Evolutionary conservation across 2,888 invertebrate genomes (phyloP).

Genomic region (Drosophila peninsularis): DNA sequence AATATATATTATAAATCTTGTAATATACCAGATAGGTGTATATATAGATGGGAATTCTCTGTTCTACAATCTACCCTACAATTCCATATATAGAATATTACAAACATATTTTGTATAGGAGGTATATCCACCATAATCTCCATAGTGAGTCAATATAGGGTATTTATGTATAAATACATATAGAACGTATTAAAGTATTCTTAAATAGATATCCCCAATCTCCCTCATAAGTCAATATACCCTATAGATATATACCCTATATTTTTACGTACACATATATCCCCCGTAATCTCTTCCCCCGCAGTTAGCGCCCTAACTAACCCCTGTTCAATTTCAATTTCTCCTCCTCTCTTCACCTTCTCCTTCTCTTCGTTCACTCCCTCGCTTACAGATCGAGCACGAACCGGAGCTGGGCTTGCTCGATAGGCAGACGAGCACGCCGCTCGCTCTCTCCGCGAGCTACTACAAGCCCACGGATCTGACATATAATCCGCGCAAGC

Average conservation of each 20-base stretch:
- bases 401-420: constrained; percentile 73
- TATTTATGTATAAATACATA: no score
- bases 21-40: no score
- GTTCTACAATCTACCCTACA: no score
- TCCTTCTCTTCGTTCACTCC: not conserved
- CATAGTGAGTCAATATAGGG: no score
- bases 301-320: not conserved
- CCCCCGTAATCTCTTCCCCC: not conserved
- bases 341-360: not conserved
- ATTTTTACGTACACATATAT: not conserved
- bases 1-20: no score
- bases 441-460: constrained; percentile 73
- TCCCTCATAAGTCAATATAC: not conserved
- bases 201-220: no score
- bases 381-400: constrained; percentile 72
- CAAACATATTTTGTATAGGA: no score
- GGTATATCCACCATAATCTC: no score
- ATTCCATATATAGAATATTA: no score
- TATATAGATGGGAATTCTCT: no score
- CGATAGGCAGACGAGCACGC: constrained; percentile 72
- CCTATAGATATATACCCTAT: not conserved
- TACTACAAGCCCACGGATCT: constrained; percentile 77
- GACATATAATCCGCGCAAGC: constrained; percentile 72
- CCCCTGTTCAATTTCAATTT: not conserved
- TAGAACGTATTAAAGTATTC: not conserved